phyloP scores from a whole-genome alignment of 1,140 invertebrate species.

The Grapholita molesta region DNA sequence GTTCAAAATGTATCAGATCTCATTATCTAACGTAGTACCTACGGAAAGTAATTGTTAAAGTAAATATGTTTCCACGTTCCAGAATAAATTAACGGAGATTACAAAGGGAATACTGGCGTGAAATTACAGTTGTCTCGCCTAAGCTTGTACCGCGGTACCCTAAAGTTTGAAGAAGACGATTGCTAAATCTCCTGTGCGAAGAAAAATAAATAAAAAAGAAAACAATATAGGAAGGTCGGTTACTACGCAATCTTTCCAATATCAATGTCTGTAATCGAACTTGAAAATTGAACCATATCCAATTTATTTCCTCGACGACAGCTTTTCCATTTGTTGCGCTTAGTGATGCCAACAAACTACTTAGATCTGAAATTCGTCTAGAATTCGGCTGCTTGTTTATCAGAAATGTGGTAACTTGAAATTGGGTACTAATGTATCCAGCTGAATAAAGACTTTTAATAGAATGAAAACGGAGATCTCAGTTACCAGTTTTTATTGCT shows the following conservation, averaged over 20 bases:
- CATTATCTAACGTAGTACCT: not conserved
- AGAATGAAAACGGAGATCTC: no score
- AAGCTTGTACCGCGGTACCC: not conserved
- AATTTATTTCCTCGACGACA: not conserved
- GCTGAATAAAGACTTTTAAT: no score
- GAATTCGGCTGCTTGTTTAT: not conserved
- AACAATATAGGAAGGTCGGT: not conserved
- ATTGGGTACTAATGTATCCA: no score
- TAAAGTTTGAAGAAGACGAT: not conserved
- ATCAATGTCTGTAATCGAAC: not conserved
- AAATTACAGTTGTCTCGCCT: not conserved
- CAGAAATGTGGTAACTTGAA: not conserved
- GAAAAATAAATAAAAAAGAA: not conserved
- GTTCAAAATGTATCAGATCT: no score
- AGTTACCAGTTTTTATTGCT: no score
- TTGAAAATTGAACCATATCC: not conserved
- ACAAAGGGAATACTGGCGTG: not conserved
- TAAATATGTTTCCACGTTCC: not conserved
- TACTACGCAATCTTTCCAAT: not conserved
- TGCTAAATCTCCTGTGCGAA: not conserved
- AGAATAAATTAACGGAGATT: constrained; percentile 3
- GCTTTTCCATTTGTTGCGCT: not conserved
- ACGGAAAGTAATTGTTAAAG: not conserved
- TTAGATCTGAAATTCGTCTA: not conserved
- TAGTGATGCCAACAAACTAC: not conserved